A percentile compares a stretch with the other conserved stretches of the same genome.
These are phyloP conservation scores for Lipophrys pholis DNA, from an alignment of 2,113 vertebrate species.

Conservation along the genomic window DNA sequence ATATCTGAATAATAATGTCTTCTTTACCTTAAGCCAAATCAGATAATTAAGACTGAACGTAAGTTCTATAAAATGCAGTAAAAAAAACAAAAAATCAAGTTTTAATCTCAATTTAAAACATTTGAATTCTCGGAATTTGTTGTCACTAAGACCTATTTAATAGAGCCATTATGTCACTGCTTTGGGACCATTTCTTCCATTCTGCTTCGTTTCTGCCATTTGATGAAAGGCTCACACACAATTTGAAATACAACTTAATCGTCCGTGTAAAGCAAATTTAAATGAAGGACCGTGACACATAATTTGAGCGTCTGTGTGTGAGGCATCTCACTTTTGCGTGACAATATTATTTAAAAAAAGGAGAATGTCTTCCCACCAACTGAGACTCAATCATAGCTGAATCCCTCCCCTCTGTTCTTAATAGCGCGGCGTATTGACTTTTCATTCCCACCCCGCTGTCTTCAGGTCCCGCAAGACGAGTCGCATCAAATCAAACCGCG, in stretches of 20 bases:
- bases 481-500: slow-evolving; percentile 63
- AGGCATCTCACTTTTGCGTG: too few relatives aligned
- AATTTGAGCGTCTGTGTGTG: background rate
- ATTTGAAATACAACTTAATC: slow-evolving; percentile 34
- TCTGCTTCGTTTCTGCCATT: slow-evolving; percentile 13
- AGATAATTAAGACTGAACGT: background rate
- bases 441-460: slow-evolving; percentile 51
- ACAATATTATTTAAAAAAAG: slow-evolving; percentile 30
- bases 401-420: slow-evolving; percentile 29
- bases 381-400: slow-evolving; percentile 39
- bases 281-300: background rate
- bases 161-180: background rate
- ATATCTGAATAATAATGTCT: background rate
- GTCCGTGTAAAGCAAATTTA: background rate
- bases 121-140: background rate
- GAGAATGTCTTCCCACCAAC: slow-evolving; percentile 29
- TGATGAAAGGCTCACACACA: slow-evolving; percentile 6
- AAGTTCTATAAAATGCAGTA: background rate
- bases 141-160: slow-evolving; percentile 1
- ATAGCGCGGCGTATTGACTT: slow-evolving; percentile 34
- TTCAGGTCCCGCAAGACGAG: slow-evolving; percentile 52
- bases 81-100: background rate
- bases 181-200: background rate
- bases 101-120: background rate
- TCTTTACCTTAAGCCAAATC: background rate